Evolutionary conservation across 2,797 vertebrate genomes (phyloP).

Genomic region (Podarcis siculus): DNA sequence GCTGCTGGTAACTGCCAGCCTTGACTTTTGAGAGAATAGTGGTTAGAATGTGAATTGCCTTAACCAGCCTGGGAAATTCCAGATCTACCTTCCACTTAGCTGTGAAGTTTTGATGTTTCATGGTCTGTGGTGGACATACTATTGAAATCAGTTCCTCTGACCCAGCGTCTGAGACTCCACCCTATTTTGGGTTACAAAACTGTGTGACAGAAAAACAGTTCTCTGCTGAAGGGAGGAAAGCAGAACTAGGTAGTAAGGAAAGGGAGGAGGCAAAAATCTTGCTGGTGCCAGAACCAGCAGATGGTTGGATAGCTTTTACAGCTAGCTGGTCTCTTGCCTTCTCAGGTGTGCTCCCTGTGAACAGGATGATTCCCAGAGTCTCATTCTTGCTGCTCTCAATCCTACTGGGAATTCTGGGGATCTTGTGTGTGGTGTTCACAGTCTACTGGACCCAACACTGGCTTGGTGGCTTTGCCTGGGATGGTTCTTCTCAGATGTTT

Average conservation of each 20-base stretch:
- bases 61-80: background rate
- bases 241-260: background rate
- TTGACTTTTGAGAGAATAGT: background rate
- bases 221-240: background rate
- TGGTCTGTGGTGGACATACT: background rate
- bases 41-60: background rate
- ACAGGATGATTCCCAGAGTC: conserved; percentile 63
- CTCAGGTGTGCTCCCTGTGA: conserved; percentile 14
- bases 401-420: conserved; percentile 80
- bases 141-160: background rate
- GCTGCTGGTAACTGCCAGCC: background rate
- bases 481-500: conserved; percentile 79
- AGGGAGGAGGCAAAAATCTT: background rate
- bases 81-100: background rate
- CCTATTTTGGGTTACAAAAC: background rate
- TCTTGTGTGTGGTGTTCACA: conserved; percentile 81
- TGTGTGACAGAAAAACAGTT: background rate
- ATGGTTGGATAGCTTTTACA: background rate
- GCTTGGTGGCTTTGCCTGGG: conserved; percentile 88
- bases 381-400: conserved; percentile 79
- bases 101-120: background rate
- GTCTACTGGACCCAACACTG: conserved; percentile 83
- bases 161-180: background rate
- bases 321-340: accelerated
- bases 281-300: too few species aligned